These are phyloP conservation scores for Chloroceryle inda DNA, from an alignment of 2,797 vertebrate species.

Conservation along the genomic window DNA sequence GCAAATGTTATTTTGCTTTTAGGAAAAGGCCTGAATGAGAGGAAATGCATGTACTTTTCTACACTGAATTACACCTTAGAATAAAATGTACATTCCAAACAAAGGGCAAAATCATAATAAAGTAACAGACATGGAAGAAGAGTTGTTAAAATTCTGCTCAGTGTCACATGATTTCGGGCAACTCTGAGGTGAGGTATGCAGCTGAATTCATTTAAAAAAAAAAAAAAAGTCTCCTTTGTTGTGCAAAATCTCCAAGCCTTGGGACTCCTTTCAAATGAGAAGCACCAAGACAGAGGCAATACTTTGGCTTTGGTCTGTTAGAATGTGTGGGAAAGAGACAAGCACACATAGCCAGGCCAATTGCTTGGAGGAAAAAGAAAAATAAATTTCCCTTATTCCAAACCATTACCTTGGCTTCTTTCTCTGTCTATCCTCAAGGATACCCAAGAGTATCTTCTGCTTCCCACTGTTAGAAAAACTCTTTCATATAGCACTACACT, in stretches of 20 bases:
- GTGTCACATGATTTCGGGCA: not conserved
- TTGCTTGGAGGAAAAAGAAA: not conserved
- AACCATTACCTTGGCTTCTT: not conserved
- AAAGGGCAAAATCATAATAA: not conserved
- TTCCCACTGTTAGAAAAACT: not conserved
- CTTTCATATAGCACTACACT: not conserved
- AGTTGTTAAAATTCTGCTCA: not conserved
- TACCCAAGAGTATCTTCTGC: not conserved
- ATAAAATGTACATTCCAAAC: not conserved
- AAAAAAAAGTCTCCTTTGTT: not conserved
- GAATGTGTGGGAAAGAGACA: not conserved
- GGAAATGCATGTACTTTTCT: not conserved
- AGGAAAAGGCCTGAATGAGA: not conserved
- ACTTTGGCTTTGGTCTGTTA: not conserved
- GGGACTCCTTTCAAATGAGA: not conserved
- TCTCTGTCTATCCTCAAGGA: not conserved
- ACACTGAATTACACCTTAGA: not conserved
- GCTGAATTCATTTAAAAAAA: not conserved
- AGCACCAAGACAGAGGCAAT: not conserved
- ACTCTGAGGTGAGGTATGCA: not conserved
- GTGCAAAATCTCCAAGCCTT: not conserved
- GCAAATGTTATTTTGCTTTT: not conserved
- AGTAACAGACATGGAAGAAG: not conserved
- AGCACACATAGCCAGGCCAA: not conserved
- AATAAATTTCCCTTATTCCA: not conserved